Evolutionary conservation across 2,888 invertebrate species (phyloP), one percentile per base, ranked within the genome.

Genomic region (Pyralis farinalis): DNA sequence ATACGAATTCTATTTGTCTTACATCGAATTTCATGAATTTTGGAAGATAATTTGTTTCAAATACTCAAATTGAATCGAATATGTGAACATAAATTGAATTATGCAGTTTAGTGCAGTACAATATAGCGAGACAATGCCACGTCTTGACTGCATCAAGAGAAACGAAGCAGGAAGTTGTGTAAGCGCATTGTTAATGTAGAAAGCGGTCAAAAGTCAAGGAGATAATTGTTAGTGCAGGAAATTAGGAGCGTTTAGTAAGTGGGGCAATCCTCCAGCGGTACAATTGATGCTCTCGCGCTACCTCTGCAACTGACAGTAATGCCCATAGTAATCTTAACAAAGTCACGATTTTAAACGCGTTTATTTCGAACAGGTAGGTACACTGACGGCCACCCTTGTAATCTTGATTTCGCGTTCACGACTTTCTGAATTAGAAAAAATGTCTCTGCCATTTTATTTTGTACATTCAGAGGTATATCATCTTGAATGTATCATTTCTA

Each of bases 131-230:
- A 30, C 28, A 16, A 16, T 16, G 4, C 16, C 16, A 16, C 16
- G 16, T 16, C 16, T 16, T 16, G 16, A 2, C 16, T 16, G 16
- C 16, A 16, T 16, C 16, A 25, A 1, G 10, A 32, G 41, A 43
- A 57, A 49, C 50, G 49, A 46, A 51, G 45, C 63, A 63, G 77
- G 77, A 78, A 67, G 73, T 81, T 82, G 63, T 69, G 64, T 63
- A 79, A 84, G 53, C 48, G 61, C 60, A 65, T 70, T 70, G 71
- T 71, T 63, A 67, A 73, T 72, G 67, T 78, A 83, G 84, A 87
- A 83, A 84, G 83, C 83, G 87, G 87, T 87, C 86, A 87, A 79
- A 85, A 75, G 86, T 87, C 84, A 86, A 86, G 71, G 66, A 85
- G 83, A 85, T 88, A 88, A 88, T 87, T 88, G 86, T 73, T 79